Evolutionary conservation across 2,888 invertebrate genomes (phyloP).

Genomic region (Machimus rusticus): DNA sequence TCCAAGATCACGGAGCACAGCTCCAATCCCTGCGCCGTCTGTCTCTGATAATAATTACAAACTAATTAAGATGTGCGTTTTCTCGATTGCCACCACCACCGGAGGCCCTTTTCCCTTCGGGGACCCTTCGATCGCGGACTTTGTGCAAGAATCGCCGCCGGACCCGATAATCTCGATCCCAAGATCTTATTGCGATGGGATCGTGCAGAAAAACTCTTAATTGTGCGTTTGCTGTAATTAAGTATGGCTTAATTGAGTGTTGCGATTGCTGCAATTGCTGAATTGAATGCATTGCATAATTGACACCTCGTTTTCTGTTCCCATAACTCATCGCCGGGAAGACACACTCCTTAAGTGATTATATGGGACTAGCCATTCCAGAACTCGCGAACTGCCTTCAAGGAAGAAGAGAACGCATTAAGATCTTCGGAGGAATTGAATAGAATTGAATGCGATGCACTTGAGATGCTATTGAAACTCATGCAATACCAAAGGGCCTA

Average conservation of each 20-base stretch:
- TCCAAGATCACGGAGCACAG: neutral
- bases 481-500: neutral
- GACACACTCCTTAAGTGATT: neutral
- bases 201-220: constrained; percentile 14
- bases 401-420: neutral
- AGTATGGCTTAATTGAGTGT: constrained; percentile 34
- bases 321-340: neutral
- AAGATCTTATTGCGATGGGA: neutral
- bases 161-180: neutral
- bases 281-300: constrained; percentile 25
- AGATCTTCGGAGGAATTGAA: neutral
- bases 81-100: neutral
- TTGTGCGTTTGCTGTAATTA: constrained; percentile 38
- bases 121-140: neutral
- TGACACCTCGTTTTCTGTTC: constrained; percentile 1
- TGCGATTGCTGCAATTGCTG: constrained; percentile 27
- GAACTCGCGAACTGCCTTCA: neutral
- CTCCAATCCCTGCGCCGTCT: neutral
- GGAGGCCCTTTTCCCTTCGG: neutral
- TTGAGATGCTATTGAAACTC: neutral
- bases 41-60: constrained; percentile 33
- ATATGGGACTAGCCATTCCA: neutral
- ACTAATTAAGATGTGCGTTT: constrained; percentile 37
- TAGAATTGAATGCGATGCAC: neutral
- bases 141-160: neutral